phyloP scores from a whole-genome alignment of 2,797 vertebrate genomes.

The Coendou prehensilis region DNA sequence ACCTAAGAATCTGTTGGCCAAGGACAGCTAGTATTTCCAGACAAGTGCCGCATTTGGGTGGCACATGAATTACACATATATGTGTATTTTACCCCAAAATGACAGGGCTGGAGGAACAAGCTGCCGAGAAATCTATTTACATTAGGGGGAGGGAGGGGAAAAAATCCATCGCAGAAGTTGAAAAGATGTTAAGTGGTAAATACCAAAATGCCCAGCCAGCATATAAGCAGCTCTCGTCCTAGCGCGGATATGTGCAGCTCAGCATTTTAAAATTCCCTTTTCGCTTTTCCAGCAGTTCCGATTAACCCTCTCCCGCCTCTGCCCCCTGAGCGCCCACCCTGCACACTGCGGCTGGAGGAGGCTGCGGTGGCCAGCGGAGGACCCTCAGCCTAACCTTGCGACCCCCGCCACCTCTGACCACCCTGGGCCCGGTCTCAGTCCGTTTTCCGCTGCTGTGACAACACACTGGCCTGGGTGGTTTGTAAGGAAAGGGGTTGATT shows the following conservation, averaged over 20 bases:
- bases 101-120: slow-evolving; percentile 62
- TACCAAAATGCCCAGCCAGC: slow-evolving; percentile 72
- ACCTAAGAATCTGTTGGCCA: slow-evolving; percentile 21
- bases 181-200: slow-evolving; percentile 71
- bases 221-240: slow-evolving; percentile 30
- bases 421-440: not conserved
- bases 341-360: not conserved
- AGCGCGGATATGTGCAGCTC: slow-evolving; percentile 66
- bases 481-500: not conserved
- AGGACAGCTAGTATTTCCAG: slow-evolving; percentile 41
- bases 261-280: slow-evolving; percentile 74
- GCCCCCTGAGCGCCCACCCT: not conserved
- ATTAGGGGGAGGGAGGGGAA: not conserved
- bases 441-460: not conserved
- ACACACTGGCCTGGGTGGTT: not conserved
- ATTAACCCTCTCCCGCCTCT: slow-evolving; percentile 52
- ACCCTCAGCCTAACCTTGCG: not conserved
- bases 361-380: not conserved
- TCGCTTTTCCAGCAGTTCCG: slow-evolving; percentile 68
- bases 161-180: slow-evolving; percentile 36
- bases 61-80: not conserved
- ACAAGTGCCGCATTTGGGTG: not conserved
- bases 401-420: not conserved
- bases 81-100: not conserved
- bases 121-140: slow-evolving; percentile 70